Conservation (phyloP, 2,113 vertebrate species). For the Strix aluco region DNA sequence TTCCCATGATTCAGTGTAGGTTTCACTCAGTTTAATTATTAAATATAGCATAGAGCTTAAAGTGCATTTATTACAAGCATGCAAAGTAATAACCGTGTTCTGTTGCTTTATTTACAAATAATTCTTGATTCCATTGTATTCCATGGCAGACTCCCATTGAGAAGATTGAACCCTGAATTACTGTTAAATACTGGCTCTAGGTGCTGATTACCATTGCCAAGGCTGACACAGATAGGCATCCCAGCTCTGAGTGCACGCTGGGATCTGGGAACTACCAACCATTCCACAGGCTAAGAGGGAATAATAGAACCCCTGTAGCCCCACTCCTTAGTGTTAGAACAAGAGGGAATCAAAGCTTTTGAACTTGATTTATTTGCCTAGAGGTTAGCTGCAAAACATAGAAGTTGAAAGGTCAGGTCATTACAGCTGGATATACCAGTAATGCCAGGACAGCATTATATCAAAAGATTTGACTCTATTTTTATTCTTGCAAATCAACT, state of each 20-base stretch:
- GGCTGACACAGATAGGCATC: neutral
- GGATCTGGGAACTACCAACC: neutral
- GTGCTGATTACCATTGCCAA: neutral
- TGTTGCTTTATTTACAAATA: constrained; percentile 18
- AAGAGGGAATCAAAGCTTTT: neutral
- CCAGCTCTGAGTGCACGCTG: neutral
- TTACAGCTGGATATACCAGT: neutral
- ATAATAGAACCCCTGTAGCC: neutral
- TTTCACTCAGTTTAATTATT: neutral
- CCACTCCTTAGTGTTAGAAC: neutral
- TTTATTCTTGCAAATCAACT: neutral
- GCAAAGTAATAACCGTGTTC: neutral
- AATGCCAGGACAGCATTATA: neutral
- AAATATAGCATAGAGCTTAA: neutral
- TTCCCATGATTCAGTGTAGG: neutral
- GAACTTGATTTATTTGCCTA: neutral
- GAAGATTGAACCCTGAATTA: neutral
- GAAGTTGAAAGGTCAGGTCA: neutral
- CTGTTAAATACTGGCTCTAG: neutral
- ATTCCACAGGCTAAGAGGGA: neutral
- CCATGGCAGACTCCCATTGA: neutral
- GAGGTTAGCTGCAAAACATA: neutral
- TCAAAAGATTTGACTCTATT: neutral
- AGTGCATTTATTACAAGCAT: neutral
- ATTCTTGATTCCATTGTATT: neutral